phyloP scores from a whole-genome alignment of 2,113 vertebrate species.

The Rhizomys pruinosus region DNA sequence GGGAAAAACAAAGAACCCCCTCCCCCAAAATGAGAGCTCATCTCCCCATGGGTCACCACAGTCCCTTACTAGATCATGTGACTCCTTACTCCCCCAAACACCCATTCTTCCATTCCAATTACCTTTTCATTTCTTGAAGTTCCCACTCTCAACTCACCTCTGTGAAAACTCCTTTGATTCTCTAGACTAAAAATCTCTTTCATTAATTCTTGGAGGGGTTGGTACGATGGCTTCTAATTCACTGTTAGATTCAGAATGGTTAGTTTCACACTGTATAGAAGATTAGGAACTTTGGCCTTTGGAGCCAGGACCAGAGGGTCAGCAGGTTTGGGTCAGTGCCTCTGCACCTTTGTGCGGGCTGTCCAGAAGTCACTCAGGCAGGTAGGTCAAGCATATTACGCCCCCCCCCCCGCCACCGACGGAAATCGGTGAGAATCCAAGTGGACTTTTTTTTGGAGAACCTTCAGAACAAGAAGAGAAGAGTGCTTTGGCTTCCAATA shows the following conservation, averaged over 20 bases:
- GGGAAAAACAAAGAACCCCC: too few species aligned
- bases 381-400: too few species aligned
- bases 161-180: neutral
- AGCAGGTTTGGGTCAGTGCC: too few species aligned
- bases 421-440: too few species aligned
- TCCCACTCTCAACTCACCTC: neutral
- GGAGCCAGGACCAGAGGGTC: too few species aligned
- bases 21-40: too few species aligned
- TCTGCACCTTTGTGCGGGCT: too few species aligned
- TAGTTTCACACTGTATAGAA: neutral
- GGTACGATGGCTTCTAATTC: neutral
- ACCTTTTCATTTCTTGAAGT: neutral
- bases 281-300: neutral
- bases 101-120: neutral
- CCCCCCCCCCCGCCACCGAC: too few species aligned
- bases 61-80: neutral
- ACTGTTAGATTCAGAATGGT: neutral
- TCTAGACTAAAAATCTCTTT: constrained; percentile 4
- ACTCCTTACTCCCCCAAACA: neutral
- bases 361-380: too few species aligned
- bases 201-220: neutral
- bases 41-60: neutral
- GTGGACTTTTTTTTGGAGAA: too few species aligned
- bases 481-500: too few species aligned
- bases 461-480: too few species aligned